Conservation (phyloP, 2,797 vertebrate genomes). For the Tachyglossus aculeatus region DNA sequence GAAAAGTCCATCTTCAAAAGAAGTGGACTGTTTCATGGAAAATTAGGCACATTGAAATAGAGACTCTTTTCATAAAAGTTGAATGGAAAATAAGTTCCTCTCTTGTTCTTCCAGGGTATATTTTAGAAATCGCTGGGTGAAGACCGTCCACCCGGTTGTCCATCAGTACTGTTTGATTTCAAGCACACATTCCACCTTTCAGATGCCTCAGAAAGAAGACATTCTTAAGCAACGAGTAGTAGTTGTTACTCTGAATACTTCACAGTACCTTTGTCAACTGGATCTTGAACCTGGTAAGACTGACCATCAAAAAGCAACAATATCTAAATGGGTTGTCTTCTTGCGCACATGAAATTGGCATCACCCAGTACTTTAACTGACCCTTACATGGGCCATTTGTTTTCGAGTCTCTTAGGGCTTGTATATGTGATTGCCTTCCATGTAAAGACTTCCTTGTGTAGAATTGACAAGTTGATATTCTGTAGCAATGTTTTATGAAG, state of each 20-base stretch:
- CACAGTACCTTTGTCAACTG: conserved; percentile 97
- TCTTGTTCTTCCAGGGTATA: conserved; percentile 87
- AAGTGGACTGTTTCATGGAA: no score
- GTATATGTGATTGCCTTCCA: no score
- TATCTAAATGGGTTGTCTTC: not conserved
- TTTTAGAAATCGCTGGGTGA: conserved; percentile 99
- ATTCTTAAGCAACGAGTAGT: conserved; percentile 94
- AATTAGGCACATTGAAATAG: no score
- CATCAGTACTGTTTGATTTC: conserved; percentile 99
- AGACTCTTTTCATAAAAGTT: not conserved
- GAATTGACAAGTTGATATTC: no score
- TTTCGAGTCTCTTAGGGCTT: no score
- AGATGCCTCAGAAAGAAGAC: conserved; percentile 97
- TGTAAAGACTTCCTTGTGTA: no score
- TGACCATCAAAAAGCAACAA: not conserved
- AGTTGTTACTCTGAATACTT: conserved; percentile 97
- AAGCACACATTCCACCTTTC: conserved; percentile 93
- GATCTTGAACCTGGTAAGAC: conserved; percentile 93
- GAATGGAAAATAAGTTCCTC: conserved; percentile 42
- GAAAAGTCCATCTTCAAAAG: conserved; percentile 9
- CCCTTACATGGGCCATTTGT: no score
- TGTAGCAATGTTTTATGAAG: no score
- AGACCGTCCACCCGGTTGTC: conserved; percentile 96
- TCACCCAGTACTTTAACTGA: no score
- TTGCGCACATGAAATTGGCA: no score